These are phyloP conservation scores for Meloidogyne hapla DNA, from an alignment of 1,140 invertebrate species.

Conservation along the genomic window DNA sequence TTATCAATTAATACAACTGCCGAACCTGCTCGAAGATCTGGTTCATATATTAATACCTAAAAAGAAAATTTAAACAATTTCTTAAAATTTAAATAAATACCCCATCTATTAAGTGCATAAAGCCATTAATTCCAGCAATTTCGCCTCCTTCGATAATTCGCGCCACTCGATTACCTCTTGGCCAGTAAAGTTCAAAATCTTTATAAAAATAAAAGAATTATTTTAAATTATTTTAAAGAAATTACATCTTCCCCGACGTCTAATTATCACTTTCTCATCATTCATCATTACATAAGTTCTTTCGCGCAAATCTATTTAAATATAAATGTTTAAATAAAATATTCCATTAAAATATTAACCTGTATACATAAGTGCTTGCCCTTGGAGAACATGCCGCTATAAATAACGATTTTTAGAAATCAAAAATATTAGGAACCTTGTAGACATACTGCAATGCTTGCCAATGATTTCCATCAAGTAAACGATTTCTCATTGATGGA, in stretches of 20 bases:
- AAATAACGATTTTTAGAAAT: neutral
- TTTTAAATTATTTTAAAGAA: neutral
- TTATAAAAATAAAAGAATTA: conserved; percentile 24
- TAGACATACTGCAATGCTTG: conserved; percentile 63
- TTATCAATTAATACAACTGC: neutral
- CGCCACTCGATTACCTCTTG: conserved; percentile 60
- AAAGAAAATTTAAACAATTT: neutral
- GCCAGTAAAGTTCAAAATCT: conserved; percentile 64
- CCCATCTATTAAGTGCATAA: conserved; percentile 55
- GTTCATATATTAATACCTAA: conserved; percentile 52
- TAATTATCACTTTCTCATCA: conserved; percentile 63
- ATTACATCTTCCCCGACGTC: conserved; percentile 61
- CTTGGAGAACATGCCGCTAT: conserved; percentile 57
- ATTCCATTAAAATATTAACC: neutral
- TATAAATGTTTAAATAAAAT: neutral
- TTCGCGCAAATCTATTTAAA: conserved; percentile 57
- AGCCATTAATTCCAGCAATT: conserved; percentile 64
- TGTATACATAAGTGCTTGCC: conserved; percentile 62
- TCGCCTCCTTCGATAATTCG: conserved; percentile 61
- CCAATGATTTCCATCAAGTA: conserved; percentile 62
- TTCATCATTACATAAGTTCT: conserved; percentile 64
- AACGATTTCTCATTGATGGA: conserved; percentile 44
- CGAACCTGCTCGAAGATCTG: conserved; percentile 43
- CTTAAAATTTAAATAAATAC: neutral
- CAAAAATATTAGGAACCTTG: conserved; percentile 32